Evolutionary conservation across 2,797 vertebrate species (phyloP).

Genomic region (Pseudopleuronectes americanus): DNA sequence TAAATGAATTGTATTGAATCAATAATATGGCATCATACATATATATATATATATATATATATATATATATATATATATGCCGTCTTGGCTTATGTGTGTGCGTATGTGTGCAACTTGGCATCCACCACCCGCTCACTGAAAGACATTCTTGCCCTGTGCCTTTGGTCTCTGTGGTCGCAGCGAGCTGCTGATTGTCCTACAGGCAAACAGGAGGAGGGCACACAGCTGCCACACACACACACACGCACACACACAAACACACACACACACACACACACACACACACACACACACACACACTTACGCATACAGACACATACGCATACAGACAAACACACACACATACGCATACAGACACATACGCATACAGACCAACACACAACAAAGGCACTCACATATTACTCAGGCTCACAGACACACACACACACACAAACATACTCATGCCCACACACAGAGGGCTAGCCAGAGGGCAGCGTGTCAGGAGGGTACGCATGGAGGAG

Average conservation of each 20-base stretch:
- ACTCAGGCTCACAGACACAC: constrained; percentile 36
- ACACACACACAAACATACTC: constrained; percentile 35
- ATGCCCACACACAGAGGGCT: constrained; percentile 67
- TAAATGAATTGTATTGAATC: not conserved
- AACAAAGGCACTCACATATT: constrained; percentile 37
- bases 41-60: constrained; percentile 8
- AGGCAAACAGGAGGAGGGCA: constrained; percentile 61
- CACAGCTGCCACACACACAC: constrained; percentile 70
- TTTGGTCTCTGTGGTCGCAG: constrained; percentile 83
- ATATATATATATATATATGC: constrained; percentile 23
- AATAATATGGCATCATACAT: constrained; percentile 27
- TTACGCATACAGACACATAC: constrained; percentile 27
- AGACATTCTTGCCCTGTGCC: constrained; percentile 83
- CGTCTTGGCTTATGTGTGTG: constrained; percentile 36
- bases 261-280: constrained; percentile 42
- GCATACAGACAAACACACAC: constrained; percentile 38
- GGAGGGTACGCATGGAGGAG: constrained; percentile 67
- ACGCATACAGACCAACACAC: constrained; percentile 58
- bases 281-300: constrained; percentile 57
- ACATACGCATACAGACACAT: constrained; percentile 30
- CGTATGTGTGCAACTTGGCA: constrained; percentile 59
- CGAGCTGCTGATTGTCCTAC: constrained; percentile 67
- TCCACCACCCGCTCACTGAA: constrained; percentile 66
- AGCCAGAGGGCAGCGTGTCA: constrained; percentile 82
- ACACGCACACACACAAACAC: constrained; percentile 39